Evolutionary conservation across 2,113 vertebrate genomes (phyloP), one percentile per base, ranked within the genome.

Genomic region (Pteruthius melanotis): DNA sequence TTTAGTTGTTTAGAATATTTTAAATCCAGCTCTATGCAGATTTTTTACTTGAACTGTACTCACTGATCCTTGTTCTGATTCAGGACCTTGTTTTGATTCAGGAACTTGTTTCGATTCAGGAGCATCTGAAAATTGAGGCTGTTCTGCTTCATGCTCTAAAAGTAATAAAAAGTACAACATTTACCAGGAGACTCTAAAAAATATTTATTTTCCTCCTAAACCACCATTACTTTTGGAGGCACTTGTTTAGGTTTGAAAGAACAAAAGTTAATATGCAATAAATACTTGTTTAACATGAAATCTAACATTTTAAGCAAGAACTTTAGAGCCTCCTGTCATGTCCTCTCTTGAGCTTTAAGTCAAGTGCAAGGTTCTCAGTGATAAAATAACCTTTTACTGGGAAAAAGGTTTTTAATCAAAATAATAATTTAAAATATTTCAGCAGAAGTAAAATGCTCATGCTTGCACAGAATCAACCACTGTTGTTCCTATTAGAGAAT

Each of bases 71-170:
- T 60, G 20, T 44, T 42, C 14, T 52, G 72, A 44, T 52, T 50
- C 26, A 8, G 22, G 22, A 56, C 74, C 87, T 21, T 39, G 28
- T 53, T 91, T 91, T 87, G 79, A 63, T 78, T 50, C 26, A 8
- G 22, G 22, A 47, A 74, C 87, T 21, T 39, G 28, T 53, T 91
- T 91, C 85, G 79, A 63, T 79, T 92, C 49, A 78, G 57, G 71
- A 66, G 30, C 57, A 66, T 91, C 94, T 59, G 95, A 98, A 92
- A 96, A 94, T 8, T 56, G 59, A 69, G 96, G 97, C 57, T 95
- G 88, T 52, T 98, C 97, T 15, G 96, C 97, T 96, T 98, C 98
- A 95, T 95, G 98, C 44, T 98, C 98, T 98, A 28, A 54, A 83
- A 42, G 75, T 47, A 72, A 52, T 47, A 87, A 64, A 30, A 66